Percentiles rank a stretch among this genome's conserved stretches.
Evolutionary conservation across 2,113 vertebrate genomes (phyloP).

Genomic region (Thermophis baileyi): DNA sequence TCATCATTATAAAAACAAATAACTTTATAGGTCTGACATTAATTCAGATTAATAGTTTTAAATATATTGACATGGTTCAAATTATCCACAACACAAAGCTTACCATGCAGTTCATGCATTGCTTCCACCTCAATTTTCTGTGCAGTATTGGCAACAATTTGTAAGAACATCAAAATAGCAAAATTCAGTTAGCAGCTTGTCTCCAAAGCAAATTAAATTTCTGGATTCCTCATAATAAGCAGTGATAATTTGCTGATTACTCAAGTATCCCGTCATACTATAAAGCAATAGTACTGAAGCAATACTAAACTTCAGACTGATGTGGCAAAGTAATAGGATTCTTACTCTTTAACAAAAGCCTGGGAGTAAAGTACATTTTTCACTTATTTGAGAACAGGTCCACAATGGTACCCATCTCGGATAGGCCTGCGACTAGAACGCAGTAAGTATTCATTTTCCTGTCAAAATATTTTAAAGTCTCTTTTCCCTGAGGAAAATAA

Average conservation of each 20-base stretch:
- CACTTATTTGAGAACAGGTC: constrained; percentile 62
- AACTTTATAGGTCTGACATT: background rate
- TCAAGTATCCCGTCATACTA: background rate
- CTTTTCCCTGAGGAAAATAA: background rate
- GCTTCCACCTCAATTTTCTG: background rate
- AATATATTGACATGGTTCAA: background rate
- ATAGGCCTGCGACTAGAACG: constrained; percentile 71
- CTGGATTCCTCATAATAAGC: background rate
- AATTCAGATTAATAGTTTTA: background rate
- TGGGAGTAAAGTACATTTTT: constrained; percentile 39
- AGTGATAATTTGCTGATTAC: background rate
- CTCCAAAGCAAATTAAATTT: background rate
- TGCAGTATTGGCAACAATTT: background rate
- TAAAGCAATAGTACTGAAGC: background rate
- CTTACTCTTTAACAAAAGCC: background rate
- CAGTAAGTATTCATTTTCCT: constrained; percentile 63
- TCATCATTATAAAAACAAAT: background rate
- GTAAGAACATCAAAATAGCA: background rate
- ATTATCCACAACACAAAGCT: background rate
- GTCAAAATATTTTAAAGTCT: background rate
- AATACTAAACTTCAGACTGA: background rate
- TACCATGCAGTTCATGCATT: background rate
- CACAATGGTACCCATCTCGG: constrained; percentile 74
- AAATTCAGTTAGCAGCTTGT: background rate
- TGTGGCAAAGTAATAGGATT: background rate